Conservation (phyloP, 2,113 vertebrate genomes). For the Menura novaehollandiae region DNA sequence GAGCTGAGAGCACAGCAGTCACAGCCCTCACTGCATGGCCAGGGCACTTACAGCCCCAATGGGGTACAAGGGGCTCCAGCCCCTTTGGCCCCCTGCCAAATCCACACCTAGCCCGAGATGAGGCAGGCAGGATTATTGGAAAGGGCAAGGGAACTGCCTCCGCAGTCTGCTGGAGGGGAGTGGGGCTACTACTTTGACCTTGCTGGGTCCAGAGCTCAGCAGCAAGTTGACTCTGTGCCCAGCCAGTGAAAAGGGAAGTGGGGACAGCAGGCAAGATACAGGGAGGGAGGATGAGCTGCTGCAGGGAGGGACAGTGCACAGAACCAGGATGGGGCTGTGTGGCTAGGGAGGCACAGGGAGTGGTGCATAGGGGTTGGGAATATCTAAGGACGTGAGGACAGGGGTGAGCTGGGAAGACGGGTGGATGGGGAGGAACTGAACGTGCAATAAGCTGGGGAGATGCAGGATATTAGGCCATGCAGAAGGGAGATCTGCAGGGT, state of each 20-base stretch:
- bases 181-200: neutral
- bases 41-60: neutral
- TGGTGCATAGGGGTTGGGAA: rapidly evolving
- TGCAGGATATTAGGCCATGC: neutral
- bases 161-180: neutral
- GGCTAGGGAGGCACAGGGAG: neutral
- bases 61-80: rapidly evolving
- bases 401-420: neutral
- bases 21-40: neutral
- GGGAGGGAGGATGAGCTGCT: neutral
- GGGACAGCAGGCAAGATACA: neutral
- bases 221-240: neutral
- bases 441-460: neutral
- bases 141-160: neutral
- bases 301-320: neutral
- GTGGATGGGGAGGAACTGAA: neutral
- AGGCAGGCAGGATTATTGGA: neutral
- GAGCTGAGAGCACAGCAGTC: neutral
- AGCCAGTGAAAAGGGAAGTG: neutral
- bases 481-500: neutral
- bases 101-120: neutral
- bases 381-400: neutral
- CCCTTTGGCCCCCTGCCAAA: neutral
- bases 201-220: neutral
- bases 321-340: neutral